Conservation (phyloP, 2,797 vertebrate genomes). For the Phataginus tetradactyla region DNA sequence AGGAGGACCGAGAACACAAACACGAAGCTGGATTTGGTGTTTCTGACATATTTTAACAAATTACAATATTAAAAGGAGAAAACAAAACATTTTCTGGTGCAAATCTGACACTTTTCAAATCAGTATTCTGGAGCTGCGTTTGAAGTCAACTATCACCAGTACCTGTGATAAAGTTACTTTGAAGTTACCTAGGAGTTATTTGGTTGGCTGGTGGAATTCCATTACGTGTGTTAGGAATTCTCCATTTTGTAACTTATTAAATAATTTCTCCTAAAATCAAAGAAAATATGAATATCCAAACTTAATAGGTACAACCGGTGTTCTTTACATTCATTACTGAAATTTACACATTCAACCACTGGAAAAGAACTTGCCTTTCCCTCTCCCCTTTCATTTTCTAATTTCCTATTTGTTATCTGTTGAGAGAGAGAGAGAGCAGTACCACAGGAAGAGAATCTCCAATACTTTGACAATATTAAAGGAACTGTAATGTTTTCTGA, state of each 20-base stretch:
- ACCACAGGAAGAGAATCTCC: not conserved
- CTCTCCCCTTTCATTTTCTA: not conserved
- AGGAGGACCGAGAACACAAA: not conserved
- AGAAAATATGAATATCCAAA: not conserved
- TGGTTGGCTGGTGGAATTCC: not conserved
- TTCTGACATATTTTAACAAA: constrained; percentile 10
- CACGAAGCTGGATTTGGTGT: not conserved
- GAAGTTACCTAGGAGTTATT: constrained; percentile 25
- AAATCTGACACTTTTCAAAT: constrained; percentile 29
- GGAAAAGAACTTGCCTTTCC: not conserved
- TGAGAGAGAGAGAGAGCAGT: no score
- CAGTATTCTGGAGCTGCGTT: not conserved
- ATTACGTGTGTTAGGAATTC: not conserved
- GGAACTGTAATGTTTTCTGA: not conserved
- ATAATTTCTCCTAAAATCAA: not conserved
- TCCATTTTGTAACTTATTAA: not conserved
- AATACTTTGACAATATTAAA: not conserved
- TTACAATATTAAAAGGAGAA: not conserved
- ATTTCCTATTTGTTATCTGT: not conserved
- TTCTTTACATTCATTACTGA: constrained; percentile 16
- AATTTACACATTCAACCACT: constrained; percentile 24
- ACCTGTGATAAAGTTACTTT: constrained; percentile 16
- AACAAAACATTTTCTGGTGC: not conserved
- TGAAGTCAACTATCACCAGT: not conserved
- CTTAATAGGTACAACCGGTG: not conserved